Percentiles rank a stretch among this genome's conserved stretches.
Conservation (phyloP, 2,797 vertebrate species). For the Tamandua tetradactyla region DNA sequence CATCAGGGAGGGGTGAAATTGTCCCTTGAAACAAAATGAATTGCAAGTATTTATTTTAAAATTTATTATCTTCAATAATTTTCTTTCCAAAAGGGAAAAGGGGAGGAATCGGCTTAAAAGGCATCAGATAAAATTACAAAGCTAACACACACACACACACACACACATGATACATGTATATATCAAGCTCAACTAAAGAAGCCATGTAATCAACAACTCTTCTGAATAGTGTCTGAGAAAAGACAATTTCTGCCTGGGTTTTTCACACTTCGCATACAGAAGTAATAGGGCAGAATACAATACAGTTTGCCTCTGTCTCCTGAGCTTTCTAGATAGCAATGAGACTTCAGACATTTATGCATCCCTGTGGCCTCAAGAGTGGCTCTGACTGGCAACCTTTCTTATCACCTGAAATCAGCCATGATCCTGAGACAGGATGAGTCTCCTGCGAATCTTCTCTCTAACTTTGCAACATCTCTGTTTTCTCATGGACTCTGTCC, state of each 20-base stretch:
- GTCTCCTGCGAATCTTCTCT: neutral
- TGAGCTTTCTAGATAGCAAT: neutral
- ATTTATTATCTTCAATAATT: conserved; percentile 21
- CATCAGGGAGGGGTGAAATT: conserved; percentile 76
- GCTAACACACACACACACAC: neutral
- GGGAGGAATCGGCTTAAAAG: neutral
- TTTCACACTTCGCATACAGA: neutral
- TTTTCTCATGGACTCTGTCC: neutral
- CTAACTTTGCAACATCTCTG: neutral
- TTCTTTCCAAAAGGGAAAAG: neutral
- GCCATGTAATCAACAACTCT: neutral
- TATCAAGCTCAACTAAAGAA: neutral
- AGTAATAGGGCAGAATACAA: neutral
- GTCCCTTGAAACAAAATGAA: conserved; percentile 68
- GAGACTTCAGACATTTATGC: no score
- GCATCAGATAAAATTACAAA: neutral
- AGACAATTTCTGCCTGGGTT: neutral
- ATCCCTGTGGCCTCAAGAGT: neutral
- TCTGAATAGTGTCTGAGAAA: neutral
- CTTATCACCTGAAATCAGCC: neutral
- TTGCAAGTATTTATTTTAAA: conserved; percentile 43
- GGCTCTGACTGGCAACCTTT: neutral
- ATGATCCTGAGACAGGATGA: neutral
- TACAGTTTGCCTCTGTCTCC: neutral
- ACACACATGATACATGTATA: no score